Evolutionary conservation across 2,797 vertebrate species (phyloP).

Genomic region (Mus caroli): DNA sequence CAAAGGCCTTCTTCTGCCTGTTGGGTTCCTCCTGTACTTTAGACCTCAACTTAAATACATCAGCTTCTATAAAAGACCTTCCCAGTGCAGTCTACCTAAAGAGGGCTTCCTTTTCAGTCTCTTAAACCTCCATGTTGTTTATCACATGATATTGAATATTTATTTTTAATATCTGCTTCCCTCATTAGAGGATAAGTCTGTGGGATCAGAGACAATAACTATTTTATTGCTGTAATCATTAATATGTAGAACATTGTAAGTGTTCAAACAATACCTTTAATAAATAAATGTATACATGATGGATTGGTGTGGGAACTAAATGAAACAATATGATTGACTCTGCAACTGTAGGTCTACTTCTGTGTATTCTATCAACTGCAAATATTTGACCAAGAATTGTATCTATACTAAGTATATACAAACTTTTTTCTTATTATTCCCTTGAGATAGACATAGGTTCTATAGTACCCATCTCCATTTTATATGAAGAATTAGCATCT

Average conservation of each 20-base stretch:
- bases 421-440: not conserved
- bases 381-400: not conserved
- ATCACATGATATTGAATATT: conserved; percentile 53
- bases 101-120: not conserved
- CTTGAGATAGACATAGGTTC: not conserved
- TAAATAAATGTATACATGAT: conserved; percentile 30
- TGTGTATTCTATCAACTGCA: not conserved
- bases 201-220: not conserved
- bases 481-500: not conserved
- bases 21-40: not conserved
- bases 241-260: not conserved
- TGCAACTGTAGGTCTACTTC: not conserved
- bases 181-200: no score
- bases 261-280: conserved; percentile 13
- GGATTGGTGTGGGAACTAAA: conserved; percentile 23
- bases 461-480: not conserved
- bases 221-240: conserved; percentile 32
- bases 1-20: not conserved
- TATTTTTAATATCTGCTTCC: conserved; percentile 66
- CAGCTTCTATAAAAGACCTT: conserved; percentile 6
- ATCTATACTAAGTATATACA: not conserved
- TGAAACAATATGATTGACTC: not conserved
- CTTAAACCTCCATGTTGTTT: not conserved
- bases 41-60: not conserved
- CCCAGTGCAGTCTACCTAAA: not conserved